Evolutionary conservation across 2,113 vertebrate genomes (phyloP), one percentile per base, ranked within the genome.

Genomic region (Halcyon malimbica): DNA sequence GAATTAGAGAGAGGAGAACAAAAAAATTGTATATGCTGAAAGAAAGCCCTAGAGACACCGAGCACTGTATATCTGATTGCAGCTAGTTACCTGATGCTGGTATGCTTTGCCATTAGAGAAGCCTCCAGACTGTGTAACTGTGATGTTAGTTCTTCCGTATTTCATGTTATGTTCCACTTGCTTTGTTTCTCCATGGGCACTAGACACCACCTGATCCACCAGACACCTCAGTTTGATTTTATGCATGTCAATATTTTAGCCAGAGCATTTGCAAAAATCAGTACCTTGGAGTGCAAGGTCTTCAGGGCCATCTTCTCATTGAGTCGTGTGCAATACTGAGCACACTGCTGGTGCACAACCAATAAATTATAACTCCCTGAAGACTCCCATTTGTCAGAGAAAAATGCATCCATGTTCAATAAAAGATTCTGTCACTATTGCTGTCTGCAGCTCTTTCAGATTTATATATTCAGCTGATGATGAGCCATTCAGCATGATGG

Each of bases 381-480:
- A 87, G 91, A 60, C 71, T 89, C 67, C 48, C 81, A 85, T 94
- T 92, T 91, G 77, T 91, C 89, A 89, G 59, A 79, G 37, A 70
- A 94, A 95, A 96, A 91, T 23, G 41, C 65, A 80, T 90, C 87
- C 29, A n/a, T 77, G 59, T 95, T 94, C 83, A 94, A 4, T 46
- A 89, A 97, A 93, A 94, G 50, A 88, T 68, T 83, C 94, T 95
- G 87, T 89, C 80, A 57, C 80, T 89, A 21, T 56, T 79, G 62
- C 93, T 95, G 71, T 96, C 91, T 94, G 90, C 82, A 89, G 93
- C 79, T 78, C 79, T 94, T 88, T 92, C 51, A 50, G 80, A 87
- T 96, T 96, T 91, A 93, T 96, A 85, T 89, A 95, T 92, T 96
- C 94, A 94, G 67, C 92, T 84, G 69, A 91, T 83, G 91, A 90